Base-by-base conservation (phyloP, 2,797 vertebrate species). In the Lagodon rhomboides region DNA sequence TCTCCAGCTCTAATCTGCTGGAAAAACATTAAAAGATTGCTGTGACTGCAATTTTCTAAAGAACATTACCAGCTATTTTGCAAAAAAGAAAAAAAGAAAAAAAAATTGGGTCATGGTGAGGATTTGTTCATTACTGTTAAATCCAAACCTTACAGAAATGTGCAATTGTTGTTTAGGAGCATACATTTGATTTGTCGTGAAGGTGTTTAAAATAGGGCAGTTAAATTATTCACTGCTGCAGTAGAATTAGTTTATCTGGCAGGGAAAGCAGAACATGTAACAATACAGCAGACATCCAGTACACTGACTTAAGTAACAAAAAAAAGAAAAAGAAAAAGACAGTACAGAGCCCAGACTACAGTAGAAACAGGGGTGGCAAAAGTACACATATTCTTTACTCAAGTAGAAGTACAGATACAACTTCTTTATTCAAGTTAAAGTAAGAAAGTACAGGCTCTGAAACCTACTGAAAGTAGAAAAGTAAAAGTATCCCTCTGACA, bases 11-110 rank as follows among this genome's bases (percentile, higher is more conserved):
- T 81, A 85, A 87, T 88, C 85, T 88, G 64, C 68, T 60, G 62
- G 58, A 85, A 64, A 83, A 84, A 89, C 87, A 89, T 87, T 78
- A 76, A 89, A 87, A 85, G 72, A 85, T 70, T 86, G 86, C 86
- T 75, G 75, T 18, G 53, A 56, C 77, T 82, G 85, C 84, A 80
- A 83, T 88, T 34, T 91, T 86, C 60, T 66, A 34, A 79, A 73
- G 73, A 87, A 84, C 68, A 81, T 87, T 85, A 86, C 64, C 68
- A 86, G 79, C 60, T 85, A 68, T 80, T 89, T 84, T 82, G 60
- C 63, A 81, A 81, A 70, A 34, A 34, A 60, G 16, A 55, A 20
- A 34, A 34, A 34, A 60, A 25, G 16, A n/a, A 22, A 22, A n/a
- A 10, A 34, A 34, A 34, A 34, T 56, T 68, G 55, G 78, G 83